Base-by-base conservation (phyloP, 2,888 invertebrate species). In the Melanchra persicariae region DNA sequence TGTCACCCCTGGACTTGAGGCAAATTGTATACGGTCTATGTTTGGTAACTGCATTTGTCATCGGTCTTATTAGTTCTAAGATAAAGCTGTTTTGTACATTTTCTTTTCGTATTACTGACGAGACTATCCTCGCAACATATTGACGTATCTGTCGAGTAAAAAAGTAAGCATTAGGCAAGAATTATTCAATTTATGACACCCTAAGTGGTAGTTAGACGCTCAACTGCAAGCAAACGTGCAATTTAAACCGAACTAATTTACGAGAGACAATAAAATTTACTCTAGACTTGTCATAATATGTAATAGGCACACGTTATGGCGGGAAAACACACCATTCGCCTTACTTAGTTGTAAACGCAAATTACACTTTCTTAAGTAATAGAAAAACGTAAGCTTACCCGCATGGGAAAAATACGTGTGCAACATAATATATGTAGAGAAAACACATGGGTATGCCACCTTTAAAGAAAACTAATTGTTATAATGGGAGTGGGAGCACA, bases 301-400 rank as follows among this genome's bases (percentile, higher is more conserved):
- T 76, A 64, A 80, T 71, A 81, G 68, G 59, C 55, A 58, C 65
- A 69, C 57, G 60, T 70, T 76, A 83, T 70, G 54, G 64, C 30
- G 47, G 69, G 37, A 81, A 80, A 81, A 70, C 77, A 83, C 68
- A 83, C 76, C 82, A 78, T 52, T 75, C 54, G 54, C 65, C 54
- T 37, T 72, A 83, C 82, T 71, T 76, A 67, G 83, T 82, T 82
- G 69, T 76, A 64, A 80, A 76, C 54, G 71, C 81, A 83, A 81
- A 83, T 81, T 81, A 63, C 63, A 61, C 72, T 82, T 83, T 74
- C 68, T 65, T 76, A 69, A 74, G 81, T 68, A 80, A 80, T 67
- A 76, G 70, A 75, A 76, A 83, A 83, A 76, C 67, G 22, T 57
- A 66, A 60, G 54, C 34, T 70, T 43, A 52, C 69, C 66, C 52